Conservation (phyloP, 2,888 invertebrate genomes). For the Hypolimnas misippus region DNA sequence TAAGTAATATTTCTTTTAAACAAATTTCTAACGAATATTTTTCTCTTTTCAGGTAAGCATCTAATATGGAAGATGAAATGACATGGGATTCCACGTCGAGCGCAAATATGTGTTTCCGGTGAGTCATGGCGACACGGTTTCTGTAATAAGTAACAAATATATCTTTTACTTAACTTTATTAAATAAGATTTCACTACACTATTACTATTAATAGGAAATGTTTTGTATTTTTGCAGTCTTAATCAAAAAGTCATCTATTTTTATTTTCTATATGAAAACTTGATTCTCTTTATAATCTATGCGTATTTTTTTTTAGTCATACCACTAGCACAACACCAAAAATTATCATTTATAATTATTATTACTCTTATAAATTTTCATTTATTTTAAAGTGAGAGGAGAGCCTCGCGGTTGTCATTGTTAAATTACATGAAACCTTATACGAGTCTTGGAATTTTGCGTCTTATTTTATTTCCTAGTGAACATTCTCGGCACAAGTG, state of each 20-base stretch:
- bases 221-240: too few species aligned
- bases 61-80: conserved; percentile 8
- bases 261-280: too few species aligned
- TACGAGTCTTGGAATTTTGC: background rate
- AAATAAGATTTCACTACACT: conserved; percentile 1
- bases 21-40: conserved; percentile 26
- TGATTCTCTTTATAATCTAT: too few species aligned
- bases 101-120: conserved; percentile 34
- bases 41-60: conserved; percentile 36
- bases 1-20: too few species aligned
- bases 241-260: too few species aligned
- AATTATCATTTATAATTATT: too few species aligned
- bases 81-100: conserved; percentile 4
- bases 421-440: conserved; percentile 3
- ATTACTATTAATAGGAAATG: too few species aligned
- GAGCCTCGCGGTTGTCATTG: background rate
- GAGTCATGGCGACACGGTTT: conserved; percentile 17
- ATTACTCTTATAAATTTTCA: background rate
- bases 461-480: conserved; percentile 4
- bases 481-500: background rate
- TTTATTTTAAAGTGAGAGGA: background rate
- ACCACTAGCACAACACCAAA: too few species aligned
- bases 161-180: conserved; percentile 5
- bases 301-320: too few species aligned
- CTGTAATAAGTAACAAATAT: conserved; percentile 9